These are phyloP conservation scores for Sarcophilus harrisii DNA, from an alignment of 2,797 vertebrate species.

Conservation along the genomic window DNA sequence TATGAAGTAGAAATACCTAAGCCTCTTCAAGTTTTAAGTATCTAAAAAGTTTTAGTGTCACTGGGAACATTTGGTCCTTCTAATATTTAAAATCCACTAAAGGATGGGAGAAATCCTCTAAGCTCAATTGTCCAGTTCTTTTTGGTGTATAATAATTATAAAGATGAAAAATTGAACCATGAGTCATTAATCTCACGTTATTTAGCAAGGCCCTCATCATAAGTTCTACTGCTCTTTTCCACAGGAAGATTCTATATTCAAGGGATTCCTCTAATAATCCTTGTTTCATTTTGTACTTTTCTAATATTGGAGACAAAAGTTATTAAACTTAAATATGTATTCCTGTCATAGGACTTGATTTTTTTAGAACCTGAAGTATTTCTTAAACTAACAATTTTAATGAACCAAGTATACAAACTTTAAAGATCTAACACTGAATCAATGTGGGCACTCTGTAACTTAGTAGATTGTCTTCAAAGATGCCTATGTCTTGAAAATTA, in stretches of 20 bases:
- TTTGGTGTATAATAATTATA: neutral
- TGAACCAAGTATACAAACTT: neutral
- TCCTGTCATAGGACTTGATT: neutral
- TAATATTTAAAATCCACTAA: no score
- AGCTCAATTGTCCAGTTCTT: neutral
- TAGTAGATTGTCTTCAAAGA: neutral
- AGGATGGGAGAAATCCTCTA: no score
- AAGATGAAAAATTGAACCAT: neutral
- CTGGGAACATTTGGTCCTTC: no score
- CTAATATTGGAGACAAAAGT: constrained; percentile 35
- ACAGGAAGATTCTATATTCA: no score
- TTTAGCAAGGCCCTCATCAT: neutral
- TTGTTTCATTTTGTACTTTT: neutral
- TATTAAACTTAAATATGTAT: constrained; percentile 33
- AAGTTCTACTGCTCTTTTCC: no score
- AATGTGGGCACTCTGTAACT: neutral
- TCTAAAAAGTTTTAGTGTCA: no score
- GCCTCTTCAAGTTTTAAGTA: no score
- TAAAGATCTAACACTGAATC: neutral
- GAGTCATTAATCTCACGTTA: neutral
- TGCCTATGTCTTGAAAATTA: neutral
- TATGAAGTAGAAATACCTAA: no score
- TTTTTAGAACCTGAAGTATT: constrained; percentile 24
- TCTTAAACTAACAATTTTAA: constrained; percentile 21
- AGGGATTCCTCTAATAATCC: neutral